Evolutionary conservation across 2,888 invertebrate species (phyloP).

Genomic region (Nezara viridula): DNA sequence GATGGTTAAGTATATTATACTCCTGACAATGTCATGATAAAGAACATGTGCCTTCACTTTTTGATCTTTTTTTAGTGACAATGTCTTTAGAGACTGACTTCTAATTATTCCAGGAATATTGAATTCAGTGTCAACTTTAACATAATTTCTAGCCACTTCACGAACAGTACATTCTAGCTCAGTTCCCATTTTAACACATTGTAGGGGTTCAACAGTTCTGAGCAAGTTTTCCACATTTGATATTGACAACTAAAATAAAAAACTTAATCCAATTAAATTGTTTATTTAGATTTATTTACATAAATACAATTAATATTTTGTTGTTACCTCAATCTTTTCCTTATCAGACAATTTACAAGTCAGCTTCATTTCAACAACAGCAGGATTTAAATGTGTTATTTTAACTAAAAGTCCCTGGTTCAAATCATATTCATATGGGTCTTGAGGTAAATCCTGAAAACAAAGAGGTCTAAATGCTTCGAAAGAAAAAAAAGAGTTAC

Average conservation of each 20-base stretch:
- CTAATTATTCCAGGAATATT: constrained; percentile 35
- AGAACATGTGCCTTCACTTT: constrained; percentile 42
- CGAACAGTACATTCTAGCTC: constrained; percentile 12
- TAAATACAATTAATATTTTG: constrained; percentile 1
- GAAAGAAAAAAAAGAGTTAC: too few relatives aligned
- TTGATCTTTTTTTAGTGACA: not conserved
- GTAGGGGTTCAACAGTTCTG: not conserved
- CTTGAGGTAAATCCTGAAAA: constrained; percentile 39
- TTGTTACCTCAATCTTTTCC: constrained; percentile 25
- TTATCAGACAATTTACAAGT: constrained; percentile 47
- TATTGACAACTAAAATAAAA: constrained; percentile 43
- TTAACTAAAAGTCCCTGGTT: constrained; percentile 29
- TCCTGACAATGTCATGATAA: constrained; percentile 19
- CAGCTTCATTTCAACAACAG: not conserved
- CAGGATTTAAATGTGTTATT: not conserved
- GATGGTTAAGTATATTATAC: not conserved
- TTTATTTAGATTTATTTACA: not conserved
- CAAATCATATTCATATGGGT: not conserved
- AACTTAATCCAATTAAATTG: not conserved
- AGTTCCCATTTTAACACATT: constrained; percentile 9
- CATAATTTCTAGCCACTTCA: not conserved
- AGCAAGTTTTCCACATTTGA: constrained; percentile 24
- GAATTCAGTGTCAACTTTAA: not conserved
- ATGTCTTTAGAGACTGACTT: not conserved
- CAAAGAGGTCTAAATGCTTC: too few relatives aligned